Base-by-base conservation (phyloP, 2,113 vertebrate species). In the Corvus hawaiiensis region DNA sequence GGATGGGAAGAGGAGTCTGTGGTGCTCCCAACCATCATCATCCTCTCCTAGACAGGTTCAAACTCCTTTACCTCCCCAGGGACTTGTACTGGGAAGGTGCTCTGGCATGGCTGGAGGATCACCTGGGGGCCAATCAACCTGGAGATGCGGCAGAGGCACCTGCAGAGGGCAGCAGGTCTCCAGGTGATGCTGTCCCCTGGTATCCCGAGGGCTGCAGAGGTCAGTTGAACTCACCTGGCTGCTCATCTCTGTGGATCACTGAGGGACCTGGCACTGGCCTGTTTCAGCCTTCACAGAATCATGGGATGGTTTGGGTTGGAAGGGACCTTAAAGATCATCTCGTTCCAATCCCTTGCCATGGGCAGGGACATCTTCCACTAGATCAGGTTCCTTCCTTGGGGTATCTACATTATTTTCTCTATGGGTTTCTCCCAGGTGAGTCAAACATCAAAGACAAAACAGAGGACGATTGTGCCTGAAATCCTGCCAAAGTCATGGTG, bases 81-180 rank as follows among this genome's bases (percentile, higher is more conserved):
- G 8, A 9, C 8, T 23, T 16, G 16, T 11, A 23, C 3, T 11
- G 16, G 49, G 30, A 51, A 37, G 54, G 1, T 17, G 24, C 21
- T 52, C 61, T 44, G 86, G 35, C 6, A 7, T 1, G 1, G 2
- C 1, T 48, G 22, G 24, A 68, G 37, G 17, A 44, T 32, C 64
- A 27, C 22, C 33, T 46, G 71, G 9, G 16, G 49, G 11, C 5
- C 17, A 24, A 6, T 7, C 51, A 32, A 12, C 43, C 11, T 61
- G 80, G 69, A 46, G 56, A 58, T 12, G 16, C 1, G 62, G 28
- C 61, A 44, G 68, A 81, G 39, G 27, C 13, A 80, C 95, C 96
- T 89, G 52, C 66, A 96, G 96, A 95, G 94, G 96, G 95, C 91
- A 94, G 95, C 87, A 97, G 91, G 81, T 56, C 52, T 61, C 83